Percentiles rank a stretch among this genome's conserved stretches.
phyloP scores from a whole-genome alignment of 30 jellyfish, hydroid and myxozoan genomes.

The Aurelia coerulea region DNA sequence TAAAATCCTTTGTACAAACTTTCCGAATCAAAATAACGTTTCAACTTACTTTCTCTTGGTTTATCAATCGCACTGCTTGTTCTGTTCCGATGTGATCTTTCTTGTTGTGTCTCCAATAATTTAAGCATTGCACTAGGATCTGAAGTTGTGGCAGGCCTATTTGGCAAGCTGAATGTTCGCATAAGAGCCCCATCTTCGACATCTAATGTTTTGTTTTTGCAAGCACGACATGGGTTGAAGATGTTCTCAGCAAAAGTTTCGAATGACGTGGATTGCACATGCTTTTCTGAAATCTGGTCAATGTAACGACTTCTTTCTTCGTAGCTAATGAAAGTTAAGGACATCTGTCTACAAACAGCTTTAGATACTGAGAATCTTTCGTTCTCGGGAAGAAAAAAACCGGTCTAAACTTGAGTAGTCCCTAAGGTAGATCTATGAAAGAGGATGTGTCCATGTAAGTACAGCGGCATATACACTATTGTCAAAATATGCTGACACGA shows the following conservation, averaged over 20 bases:
- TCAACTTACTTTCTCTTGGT: conserved; percentile 49
- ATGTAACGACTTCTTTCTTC: conserved; percentile 94
- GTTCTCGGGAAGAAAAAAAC: too few relatives aligned
- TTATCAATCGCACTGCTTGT: conserved; percentile 82
- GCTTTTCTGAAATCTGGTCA: conserved; percentile 73
- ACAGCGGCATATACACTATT: too few relatives aligned
- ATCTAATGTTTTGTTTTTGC: conserved; percentile 17
- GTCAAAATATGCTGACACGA: too few relatives aligned
- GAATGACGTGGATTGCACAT: conserved; percentile 82
- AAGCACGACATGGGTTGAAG: conserved; percentile 73
- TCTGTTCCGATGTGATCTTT: conserved; percentile 72
- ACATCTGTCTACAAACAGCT: not conserved
- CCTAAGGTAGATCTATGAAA: too few relatives aligned
- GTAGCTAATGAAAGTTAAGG: conserved; percentile 67
- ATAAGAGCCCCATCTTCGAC: conserved; percentile 64
- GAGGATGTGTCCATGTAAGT: too few relatives aligned
- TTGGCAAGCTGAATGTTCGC: conserved; percentile 85
- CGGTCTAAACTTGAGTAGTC: too few relatives aligned
- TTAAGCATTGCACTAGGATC: conserved; percentile 87
- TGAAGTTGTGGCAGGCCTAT: conserved; percentile 75
- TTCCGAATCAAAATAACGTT: not conserved
- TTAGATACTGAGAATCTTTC: too few relatives aligned
- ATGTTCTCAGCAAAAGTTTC: conserved; percentile 71
- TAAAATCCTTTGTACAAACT: too few relatives aligned
- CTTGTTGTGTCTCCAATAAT: conserved; percentile 74